A percentile compares a stretch with the other conserved stretches of the same genome.
Evolutionary conservation across 2,888 invertebrate species (phyloP).

Genomic region (Diabrotica balteata): DNA sequence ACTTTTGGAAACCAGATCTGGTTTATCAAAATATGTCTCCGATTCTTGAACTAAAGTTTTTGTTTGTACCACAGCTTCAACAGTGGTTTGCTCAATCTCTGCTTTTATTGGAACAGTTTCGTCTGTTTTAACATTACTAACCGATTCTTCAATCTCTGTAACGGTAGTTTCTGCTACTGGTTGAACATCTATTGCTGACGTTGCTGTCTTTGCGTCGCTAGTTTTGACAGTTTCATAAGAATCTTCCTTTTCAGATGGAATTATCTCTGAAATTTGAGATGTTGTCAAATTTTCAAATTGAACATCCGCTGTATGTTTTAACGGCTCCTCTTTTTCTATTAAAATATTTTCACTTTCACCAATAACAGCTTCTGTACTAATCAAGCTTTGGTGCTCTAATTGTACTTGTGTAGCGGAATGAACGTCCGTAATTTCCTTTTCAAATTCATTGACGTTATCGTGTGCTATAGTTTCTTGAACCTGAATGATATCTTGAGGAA

Average conservation of each 20-base stretch:
- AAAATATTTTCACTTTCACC: slow-evolving; percentile 67
- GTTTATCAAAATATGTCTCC: slow-evolving; percentile 58
- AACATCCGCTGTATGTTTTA: slow-evolving; percentile 59
- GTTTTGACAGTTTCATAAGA: slow-evolving; percentile 46
- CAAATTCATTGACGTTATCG: slow-evolving; percentile 60
- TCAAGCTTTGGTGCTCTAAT: slow-evolving; percentile 64
- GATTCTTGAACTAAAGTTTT: slow-evolving; percentile 57
- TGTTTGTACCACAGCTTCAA: slow-evolving; percentile 60
- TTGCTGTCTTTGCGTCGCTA: slow-evolving; percentile 56
- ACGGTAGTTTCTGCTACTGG: slow-evolving; percentile 61
- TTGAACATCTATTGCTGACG: slow-evolving; percentile 54
- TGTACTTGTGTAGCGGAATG: slow-evolving; percentile 64
- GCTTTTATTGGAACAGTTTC: slow-evolving; percentile 58
- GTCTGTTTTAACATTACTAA: slow-evolving; percentile 43
- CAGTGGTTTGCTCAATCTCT: slow-evolving; percentile 59
- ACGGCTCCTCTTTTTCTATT: slow-evolving; percentile 60
- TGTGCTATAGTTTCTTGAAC: slow-evolving; percentile 65
- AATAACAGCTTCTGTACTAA: slow-evolving; percentile 63
- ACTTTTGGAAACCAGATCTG: slow-evolving; percentile 55
- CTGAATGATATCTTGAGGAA: slow-evolving; percentile 63
- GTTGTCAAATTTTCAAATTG: slow-evolving; percentile 60
- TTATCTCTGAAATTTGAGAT: slow-evolving; percentile 60
- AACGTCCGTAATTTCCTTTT: slow-evolving; percentile 57
- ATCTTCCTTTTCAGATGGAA: slow-evolving; percentile 63
- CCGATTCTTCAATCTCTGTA: slow-evolving; percentile 53